A percentile compares a stretch with the other conserved stretches of the same genome.
Conservation (phyloP, 2,113 vertebrate species). For the Austrofundulus limnaeus region DNA sequence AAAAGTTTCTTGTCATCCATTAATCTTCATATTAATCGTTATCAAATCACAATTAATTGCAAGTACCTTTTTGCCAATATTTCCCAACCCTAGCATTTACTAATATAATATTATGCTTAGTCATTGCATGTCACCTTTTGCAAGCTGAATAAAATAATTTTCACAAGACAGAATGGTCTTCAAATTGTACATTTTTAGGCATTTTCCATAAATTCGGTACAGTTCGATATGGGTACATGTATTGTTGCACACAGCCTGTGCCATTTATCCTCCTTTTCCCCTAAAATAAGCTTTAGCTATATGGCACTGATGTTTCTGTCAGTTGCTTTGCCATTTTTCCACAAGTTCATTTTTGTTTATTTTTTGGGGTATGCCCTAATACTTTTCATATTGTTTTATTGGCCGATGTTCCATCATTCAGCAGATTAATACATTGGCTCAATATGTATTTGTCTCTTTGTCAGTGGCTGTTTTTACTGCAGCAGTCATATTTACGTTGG, state of each 20-base stretch:
- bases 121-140: constrained; percentile 4
- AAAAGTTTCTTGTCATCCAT: too few species aligned
- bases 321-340: not conserved
- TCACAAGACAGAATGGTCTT: not conserved
- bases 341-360: constrained; percentile 19
- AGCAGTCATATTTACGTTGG: too few species aligned
- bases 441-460: not conserved
- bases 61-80: too few species aligned
- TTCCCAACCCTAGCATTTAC: too few species aligned
- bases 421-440: not conserved
- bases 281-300: constrained; percentile 8
- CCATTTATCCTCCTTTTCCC: not conserved
- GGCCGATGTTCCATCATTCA: not conserved
- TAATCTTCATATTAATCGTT: too few species aligned
- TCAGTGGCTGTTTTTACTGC: not conserved
- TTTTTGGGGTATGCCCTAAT: not conserved
- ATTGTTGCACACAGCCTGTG: not conserved
- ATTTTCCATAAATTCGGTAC: not conserved
- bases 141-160: not conserved
- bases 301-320: not conserved
- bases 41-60: too few species aligned
- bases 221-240: not conserved
- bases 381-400: constrained; percentile 7
- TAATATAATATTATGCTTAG: too few species aligned
- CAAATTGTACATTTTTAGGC: not conserved